phyloP scores from a whole-genome alignment of 2,113 vertebrate genomes.

The Marcusenius ussheri region DNA sequence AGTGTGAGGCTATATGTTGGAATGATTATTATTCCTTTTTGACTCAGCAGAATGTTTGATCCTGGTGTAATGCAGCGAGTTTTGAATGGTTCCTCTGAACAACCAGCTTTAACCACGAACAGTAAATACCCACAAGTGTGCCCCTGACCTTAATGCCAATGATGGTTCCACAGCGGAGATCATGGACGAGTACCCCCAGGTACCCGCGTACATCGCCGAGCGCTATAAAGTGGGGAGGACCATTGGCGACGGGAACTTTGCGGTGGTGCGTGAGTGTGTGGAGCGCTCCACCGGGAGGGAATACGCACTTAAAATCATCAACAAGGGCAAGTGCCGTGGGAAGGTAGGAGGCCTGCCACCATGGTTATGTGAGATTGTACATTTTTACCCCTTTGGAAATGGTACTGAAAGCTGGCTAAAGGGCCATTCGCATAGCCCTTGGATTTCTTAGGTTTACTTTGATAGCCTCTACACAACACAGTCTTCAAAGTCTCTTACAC shows the following conservation, averaged over 20 bases:
- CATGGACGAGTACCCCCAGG: conserved; percentile 74
- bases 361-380: background rate
- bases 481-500: background rate
- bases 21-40: background rate
- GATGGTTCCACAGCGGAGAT: conserved; percentile 61
- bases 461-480: background rate
- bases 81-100: background rate
- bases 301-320: conserved; percentile 96
- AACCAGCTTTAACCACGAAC: background rate
- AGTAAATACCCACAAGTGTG: background rate
- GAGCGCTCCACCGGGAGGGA: conserved; percentile 92
- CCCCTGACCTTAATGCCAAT: background rate
- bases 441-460: background rate
- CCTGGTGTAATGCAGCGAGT: background rate
- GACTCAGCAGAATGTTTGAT: background rate
- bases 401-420: background rate
- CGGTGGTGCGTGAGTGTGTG: conserved; percentile 92
- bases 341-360: conserved; percentile 66
- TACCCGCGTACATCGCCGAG: conserved; percentile 84
- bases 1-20: background rate
- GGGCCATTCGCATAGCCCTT: background rate
- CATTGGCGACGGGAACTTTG: conserved; percentile 95
- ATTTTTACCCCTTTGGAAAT: background rate
- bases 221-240: conserved; percentile 91
- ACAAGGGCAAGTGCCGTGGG: conserved; percentile 93